These are phyloP conservation scores for Nycteola revayana DNA, from an alignment of 2,888 invertebrate genomes.

Conservation along the genomic window DNA sequence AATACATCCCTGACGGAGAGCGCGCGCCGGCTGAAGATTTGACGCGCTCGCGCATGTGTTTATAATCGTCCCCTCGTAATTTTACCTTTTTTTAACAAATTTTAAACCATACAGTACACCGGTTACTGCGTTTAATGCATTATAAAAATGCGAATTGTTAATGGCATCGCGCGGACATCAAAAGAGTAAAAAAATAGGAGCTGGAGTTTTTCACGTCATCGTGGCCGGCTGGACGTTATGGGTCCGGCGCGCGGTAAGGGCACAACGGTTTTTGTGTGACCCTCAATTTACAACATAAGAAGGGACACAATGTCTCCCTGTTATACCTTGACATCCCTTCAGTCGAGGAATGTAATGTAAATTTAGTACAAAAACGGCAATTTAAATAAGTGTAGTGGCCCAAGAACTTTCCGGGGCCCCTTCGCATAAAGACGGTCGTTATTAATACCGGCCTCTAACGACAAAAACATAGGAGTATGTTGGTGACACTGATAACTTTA, in stretches of 20 bases:
- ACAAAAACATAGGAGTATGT: constrained; percentile 51
- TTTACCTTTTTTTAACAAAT: constrained; percentile 70
- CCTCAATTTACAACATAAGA: constrained; percentile 78
- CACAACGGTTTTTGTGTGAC: constrained; percentile 81
- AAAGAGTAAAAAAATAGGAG: constrained; percentile 57
- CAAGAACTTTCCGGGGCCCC: constrained; percentile 49
- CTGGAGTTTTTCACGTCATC: constrained; percentile 66
- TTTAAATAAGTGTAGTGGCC: constrained; percentile 77
- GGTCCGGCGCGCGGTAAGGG: constrained; percentile 60
- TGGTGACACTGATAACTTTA: constrained; percentile 31
- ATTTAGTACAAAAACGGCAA: constrained; percentile 78
- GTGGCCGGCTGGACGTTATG: constrained; percentile 76
- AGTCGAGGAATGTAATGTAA: constrained; percentile 75
- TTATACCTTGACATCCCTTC: constrained; percentile 68
- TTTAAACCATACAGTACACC: constrained; percentile 67
- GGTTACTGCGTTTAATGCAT: constrained; percentile 58
- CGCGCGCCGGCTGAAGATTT: constrained; percentile 81
- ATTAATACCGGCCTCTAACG: constrained; percentile 61
- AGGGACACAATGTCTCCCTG: constrained; percentile 64
- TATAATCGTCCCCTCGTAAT: constrained; percentile 78
- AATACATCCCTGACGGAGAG: constrained; percentile 63
- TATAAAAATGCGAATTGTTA: constrained; percentile 60
- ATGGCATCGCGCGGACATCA: constrained; percentile 62
- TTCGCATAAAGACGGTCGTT: constrained; percentile 69
- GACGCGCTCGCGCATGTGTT: constrained; percentile 81